Base-by-base conservation (phyloP, 2,797 vertebrate genomes). In the Smutsia gigantea region DNA sequence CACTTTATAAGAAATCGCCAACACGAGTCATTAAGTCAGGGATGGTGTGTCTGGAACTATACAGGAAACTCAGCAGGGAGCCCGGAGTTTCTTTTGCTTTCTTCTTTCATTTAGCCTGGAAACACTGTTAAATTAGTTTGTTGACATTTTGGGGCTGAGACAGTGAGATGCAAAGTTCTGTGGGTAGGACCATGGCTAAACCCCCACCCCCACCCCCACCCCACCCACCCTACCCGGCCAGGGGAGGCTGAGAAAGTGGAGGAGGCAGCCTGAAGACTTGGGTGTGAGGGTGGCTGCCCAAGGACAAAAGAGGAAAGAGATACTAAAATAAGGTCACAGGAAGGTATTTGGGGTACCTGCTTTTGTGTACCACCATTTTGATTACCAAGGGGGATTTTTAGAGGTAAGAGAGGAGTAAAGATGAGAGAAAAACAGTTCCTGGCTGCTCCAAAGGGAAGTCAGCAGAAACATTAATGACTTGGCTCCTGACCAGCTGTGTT, bases 361-460 rank as follows among this genome's bases (percentile, higher is more conserved):
- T 15, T 59, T 21, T 17, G 27, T 27, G 27, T 14, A 4, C 63
- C 0, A 0, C 23, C 66, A 51, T 72, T 68, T 85, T 78, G 42
- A 68, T 31, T 25, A 53, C 29, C 59, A 42, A 78, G 82, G 18
- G 17, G 42, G 15, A 51, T 15, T 11, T 0, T 46, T 7, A 10
- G 72, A 59, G 34, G 18, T 9, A 12, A 27, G 15, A 59, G 18
- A 61, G 17, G 25, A 74, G 21, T 39, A 61, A 61, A 85, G 37
- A 39, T 78, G 55, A 77, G 42, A 61, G 63, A 55, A 81, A 90
- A 93, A 42, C 39, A 55, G 85, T 11, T 72, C 66, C 89, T 23
- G 5, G 9, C 11, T 2, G 14, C 31, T 61, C 87, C 86, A 21
- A 72, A 86, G 78, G 69, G 74, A 83, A 94, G 81, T 94, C 82